phyloP scores from a whole-genome alignment of 2,888 invertebrate species.

The Coecobrya sp. region DNA sequence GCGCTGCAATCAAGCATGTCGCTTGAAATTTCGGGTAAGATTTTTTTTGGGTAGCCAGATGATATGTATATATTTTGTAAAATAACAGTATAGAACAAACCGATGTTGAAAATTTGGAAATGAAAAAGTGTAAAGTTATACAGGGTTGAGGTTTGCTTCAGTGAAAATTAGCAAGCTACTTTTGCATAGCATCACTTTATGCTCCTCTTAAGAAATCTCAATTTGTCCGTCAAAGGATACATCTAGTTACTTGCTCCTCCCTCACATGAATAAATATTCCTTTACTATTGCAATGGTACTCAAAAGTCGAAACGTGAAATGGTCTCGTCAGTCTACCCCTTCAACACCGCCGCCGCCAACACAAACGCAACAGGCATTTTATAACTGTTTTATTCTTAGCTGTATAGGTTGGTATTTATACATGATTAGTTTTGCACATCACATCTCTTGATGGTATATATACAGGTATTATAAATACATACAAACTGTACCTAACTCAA shows the following conservation, averaged over 20 bases:
- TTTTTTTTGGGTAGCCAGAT: slow-evolving; percentile 6
- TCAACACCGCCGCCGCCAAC: slow-evolving; percentile 39
- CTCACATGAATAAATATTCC: slow-evolving; percentile 31
- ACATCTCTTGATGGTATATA: slow-evolving; percentile 7
- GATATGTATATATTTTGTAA: slow-evolving; percentile 49
- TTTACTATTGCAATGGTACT: not conserved
- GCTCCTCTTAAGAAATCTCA: slow-evolving; percentile 10
- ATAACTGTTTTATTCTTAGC: not conserved
- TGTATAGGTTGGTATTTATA: not conserved
- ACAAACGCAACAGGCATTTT: slow-evolving; percentile 45
- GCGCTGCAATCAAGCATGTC: slow-evolving; percentile 35
- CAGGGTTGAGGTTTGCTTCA: slow-evolving; percentile 1
- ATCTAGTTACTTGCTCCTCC: slow-evolving; percentile 31
- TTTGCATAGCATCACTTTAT: slow-evolving; percentile 25
- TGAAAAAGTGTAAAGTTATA: slow-evolving; percentile 1
- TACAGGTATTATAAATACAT: not conserved
- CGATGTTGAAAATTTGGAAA: not conserved
- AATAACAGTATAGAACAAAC: not conserved
- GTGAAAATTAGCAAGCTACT: slow-evolving; percentile 47
- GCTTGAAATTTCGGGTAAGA: slow-evolving; percentile 12
- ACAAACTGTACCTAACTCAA: slow-evolving; percentile 11
- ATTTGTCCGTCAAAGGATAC: slow-evolving; percentile 50
- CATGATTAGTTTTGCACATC: slow-evolving; percentile 47
- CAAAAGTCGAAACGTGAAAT: not conserved
- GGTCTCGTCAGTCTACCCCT: not conserved